Evolutionary conservation across 2,797 vertebrate species (phyloP), one percentile per base, ranked within the genome.

Genomic region (Cossypha dichroa): DNA sequence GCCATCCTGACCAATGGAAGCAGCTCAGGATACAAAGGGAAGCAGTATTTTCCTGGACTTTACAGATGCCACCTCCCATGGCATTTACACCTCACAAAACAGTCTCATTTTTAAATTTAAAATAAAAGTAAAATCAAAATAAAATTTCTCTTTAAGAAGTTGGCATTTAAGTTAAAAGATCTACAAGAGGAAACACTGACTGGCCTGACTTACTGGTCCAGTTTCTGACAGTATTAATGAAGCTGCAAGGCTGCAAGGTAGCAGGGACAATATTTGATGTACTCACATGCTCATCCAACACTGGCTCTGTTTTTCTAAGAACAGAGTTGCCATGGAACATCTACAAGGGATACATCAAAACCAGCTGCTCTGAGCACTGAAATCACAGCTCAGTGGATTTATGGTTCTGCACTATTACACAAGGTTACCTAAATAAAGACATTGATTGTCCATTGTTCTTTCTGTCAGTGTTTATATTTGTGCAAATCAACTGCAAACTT

Each of bases 191-290:
- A 76, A 90, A n/a, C 25, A 14, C 16, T 43, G 73, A 59, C 48
- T 40, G 69, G 80, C 48, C 43, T 36, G 72, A 56, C 38, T 92
- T 62, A 54, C 2, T 38, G 63, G 20, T 54, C 68, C 62, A 13
- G 58, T 69, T 88, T 59, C 70, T 69, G 51, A 21, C 46, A 43
- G 36, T 58, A 17, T 29, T 81, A 79, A 63, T 58, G 83, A 72
- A 58, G 76, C 87, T 41, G 20, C 46, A 88, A 93, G 88, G 80
- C 84, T 85, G 54, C 72, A 51, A 77, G 40, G 62, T 21, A 43
- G 85, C 88, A 93, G 85, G 60, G 85, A 81, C 87, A 94, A 90
- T 92, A 91, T 93, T 56, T 95, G 87, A 88, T 85, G 87, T 94
- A 51, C 90, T 68, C 75, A 90, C 68, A 28, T 4, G 49, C 58